These are phyloP conservation scores for Crax fasciolata DNA, from an alignment of 2,797 vertebrate species.

Conservation along the genomic window DNA sequence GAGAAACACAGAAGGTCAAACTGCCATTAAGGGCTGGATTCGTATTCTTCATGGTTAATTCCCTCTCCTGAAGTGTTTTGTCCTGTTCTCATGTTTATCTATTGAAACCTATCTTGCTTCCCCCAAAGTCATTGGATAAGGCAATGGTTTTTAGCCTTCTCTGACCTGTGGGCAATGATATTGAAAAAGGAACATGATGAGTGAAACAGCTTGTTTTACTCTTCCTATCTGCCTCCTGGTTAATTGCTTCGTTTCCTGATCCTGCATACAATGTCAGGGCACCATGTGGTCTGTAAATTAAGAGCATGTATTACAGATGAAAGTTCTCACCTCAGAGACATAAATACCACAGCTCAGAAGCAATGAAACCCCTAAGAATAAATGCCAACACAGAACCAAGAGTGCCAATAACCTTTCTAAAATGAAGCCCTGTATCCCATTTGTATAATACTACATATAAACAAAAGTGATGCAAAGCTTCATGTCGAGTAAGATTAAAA, in stretches of 20 bases:
- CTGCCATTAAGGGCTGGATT: not conserved
- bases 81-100: not conserved
- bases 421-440: not conserved
- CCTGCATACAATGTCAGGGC: not conserved
- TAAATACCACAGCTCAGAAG: conserved; percentile 62
- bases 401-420: conserved; percentile 48
- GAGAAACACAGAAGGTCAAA: not conserved
- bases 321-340: conserved; percentile 43
- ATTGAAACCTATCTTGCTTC: not conserved
- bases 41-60: not conserved
- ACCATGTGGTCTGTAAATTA: not conserved
- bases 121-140: not conserved
- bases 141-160: not conserved
- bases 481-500: conserved; percentile 33
- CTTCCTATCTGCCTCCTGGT: not conserved
- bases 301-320: not conserved
- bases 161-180: not conserved
- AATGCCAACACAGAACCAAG: conserved; percentile 50
- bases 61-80: not conserved
- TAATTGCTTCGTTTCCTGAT: conserved; percentile 61
- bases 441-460: conserved; percentile 49
- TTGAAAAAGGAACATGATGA: not conserved
- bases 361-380: conserved; percentile 57
- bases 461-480: conserved; percentile 49
- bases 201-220: not conserved